Conservation (phyloP, 2,888 invertebrate genomes). For the Julus scandinavius region DNA sequence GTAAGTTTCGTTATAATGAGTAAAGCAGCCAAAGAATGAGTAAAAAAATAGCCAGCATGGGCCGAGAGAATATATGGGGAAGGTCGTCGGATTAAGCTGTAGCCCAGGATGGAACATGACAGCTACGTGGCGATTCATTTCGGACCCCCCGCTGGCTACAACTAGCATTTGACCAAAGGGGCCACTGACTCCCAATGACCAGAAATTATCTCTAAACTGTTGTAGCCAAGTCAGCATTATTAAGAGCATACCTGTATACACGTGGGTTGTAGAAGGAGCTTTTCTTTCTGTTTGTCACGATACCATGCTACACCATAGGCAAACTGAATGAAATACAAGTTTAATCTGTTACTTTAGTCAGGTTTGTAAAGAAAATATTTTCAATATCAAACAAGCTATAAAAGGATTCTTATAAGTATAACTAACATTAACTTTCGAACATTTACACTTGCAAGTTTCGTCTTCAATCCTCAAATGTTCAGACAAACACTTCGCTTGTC, state of each 20-base stretch:
- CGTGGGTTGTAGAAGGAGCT: too few species aligned
- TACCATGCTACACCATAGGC: too few species aligned
- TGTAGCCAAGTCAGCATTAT: conserved; percentile 36
- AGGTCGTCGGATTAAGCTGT: conserved; percentile 51
- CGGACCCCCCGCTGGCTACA: conserved; percentile 44
- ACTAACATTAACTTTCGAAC: too few species aligned
- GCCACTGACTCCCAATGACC: conserved; percentile 44
- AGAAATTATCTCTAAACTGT: conserved; percentile 36
- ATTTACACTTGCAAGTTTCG: neutral
- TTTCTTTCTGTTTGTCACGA: too few species aligned
- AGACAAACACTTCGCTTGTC: neutral
- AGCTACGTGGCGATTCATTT: conserved; percentile 48
- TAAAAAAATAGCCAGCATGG: conserved; percentile 41
- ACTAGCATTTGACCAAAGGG: conserved; percentile 49
- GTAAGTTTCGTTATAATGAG: conserved; percentile 51
- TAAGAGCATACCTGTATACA: neutral
- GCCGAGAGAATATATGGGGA: conserved; percentile 39
- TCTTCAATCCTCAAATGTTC: neutral
- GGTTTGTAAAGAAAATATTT: too few species aligned
- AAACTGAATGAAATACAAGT: too few species aligned
- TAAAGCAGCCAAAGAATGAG: conserved; percentile 23
- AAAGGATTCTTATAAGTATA: too few species aligned
- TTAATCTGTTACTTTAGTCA: too few species aligned
- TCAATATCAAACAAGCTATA: too few species aligned
- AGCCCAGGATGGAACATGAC: conserved; percentile 48